phyloP scores from a whole-genome alignment of 2,797 vertebrate species.

The Gephyroberyx darwinii region DNA sequence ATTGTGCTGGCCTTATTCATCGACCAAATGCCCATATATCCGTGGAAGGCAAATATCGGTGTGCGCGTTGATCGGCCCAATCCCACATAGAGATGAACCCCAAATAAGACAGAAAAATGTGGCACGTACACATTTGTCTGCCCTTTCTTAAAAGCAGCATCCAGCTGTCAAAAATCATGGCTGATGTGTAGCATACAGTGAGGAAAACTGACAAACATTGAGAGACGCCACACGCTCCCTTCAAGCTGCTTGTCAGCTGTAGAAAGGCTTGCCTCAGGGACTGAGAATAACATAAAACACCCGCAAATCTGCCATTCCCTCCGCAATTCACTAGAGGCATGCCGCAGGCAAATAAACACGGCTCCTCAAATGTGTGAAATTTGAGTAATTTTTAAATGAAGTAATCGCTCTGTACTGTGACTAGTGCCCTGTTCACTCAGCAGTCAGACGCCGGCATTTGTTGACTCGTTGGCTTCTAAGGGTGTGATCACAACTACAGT shows the following conservation, averaged over 20 bases:
- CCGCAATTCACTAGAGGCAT: conserved; percentile 48
- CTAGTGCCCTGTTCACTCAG: conserved; percentile 1
- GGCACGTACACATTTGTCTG: conserved; percentile 5
- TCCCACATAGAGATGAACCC: neutral
- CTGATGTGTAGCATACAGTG: conserved; percentile 55
- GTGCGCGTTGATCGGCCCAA: too few relatives aligned
- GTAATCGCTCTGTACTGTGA: conserved; percentile 19
- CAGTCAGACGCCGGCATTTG: conserved; percentile 26
- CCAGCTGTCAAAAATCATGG: conserved; percentile 46
- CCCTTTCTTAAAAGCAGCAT: conserved; percentile 26
- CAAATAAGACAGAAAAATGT: neutral
- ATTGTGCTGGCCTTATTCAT: neutral
- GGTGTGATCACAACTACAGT: conserved; percentile 1
- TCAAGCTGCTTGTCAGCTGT: conserved; percentile 62
- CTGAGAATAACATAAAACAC: conserved; percentile 59
- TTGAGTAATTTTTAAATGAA: conserved; percentile 47
- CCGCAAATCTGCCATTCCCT: conserved; percentile 46
- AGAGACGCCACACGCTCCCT: conserved; percentile 55
- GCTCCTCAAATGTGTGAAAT: conserved; percentile 52
- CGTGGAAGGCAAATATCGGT: neutral
- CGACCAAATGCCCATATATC: conserved; percentile 11
- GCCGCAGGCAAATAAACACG: conserved; percentile 59
- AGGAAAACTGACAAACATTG: conserved; percentile 58
- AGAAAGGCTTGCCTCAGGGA: conserved; percentile 66
- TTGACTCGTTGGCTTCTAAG: neutral